Conservation (phyloP, 2,797 vertebrate genomes). For the Sebastes diaconus region DNA sequence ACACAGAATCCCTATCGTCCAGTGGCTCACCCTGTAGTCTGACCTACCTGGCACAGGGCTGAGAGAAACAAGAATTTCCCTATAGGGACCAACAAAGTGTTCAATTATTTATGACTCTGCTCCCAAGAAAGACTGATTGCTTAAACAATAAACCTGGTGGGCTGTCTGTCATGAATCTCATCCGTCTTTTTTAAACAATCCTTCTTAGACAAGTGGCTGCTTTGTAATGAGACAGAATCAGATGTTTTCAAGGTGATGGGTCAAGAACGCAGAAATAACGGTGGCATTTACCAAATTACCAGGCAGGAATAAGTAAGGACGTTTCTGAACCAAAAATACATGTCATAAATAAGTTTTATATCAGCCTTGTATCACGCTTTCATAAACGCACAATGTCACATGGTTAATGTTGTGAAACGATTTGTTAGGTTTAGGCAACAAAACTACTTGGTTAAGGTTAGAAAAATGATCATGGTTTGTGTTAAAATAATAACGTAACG, state of each 20-base stretch:
- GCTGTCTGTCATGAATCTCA: neutral
- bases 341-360: too few species aligned
- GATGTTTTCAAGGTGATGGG: neutral
- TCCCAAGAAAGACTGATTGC: neutral
- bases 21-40: neutral
- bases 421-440: too few species aligned
- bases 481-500: too few species aligned
- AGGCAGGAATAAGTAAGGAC: neutral
- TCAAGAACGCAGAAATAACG: neutral
- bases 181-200: neutral
- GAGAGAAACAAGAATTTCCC: neutral
- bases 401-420: too few species aligned
- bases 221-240: neutral
- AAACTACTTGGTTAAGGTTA: too few species aligned
- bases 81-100: neutral
- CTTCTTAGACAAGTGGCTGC: neutral
- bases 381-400: too few species aligned
- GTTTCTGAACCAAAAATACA: too few species aligned
- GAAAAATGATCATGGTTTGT: too few species aligned
- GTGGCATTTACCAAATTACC: neutral
- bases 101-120: constrained; percentile 33
- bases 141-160: neutral
- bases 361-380: too few species aligned
- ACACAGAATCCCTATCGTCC: neutral
- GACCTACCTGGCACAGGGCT: neutral